Base-by-base conservation (phyloP, 2,113 vertebrate genomes). In the Bucco capensis region DNA sequence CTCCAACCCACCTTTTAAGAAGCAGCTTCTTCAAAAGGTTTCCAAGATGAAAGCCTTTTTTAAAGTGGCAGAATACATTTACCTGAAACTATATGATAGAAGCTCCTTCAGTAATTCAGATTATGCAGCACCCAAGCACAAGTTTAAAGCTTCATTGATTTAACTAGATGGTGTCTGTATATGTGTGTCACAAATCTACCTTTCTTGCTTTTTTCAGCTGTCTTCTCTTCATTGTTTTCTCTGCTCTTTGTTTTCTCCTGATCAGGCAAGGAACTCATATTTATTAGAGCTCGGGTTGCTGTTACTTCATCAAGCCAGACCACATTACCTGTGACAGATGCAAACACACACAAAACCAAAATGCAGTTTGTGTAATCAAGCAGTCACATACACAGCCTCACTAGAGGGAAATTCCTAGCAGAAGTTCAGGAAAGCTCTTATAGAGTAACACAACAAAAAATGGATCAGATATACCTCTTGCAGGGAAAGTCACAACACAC, bases 231-330 rank as follows among this genome's bases (percentile, higher is more conserved):
- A 13, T 35, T 82, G 85, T 92, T 61, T 75, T 97, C 98, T 87
- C 96, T 98, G 82, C 91, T 92, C 90, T 97, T 89, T 35, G 97
- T 95, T 19, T 97, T 95, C 78, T 98, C 97, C 50, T 97, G 96
- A 84, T 98, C 97, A 14, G 98, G 98, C 97, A 99, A 97, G 46
- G 97, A 97, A 95, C 99, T 99, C 96, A 98, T 97, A 94, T 99
- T 99, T 95, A 99, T 98, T 22, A 99, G 98, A 10, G 98, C 99
- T 72, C 99, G 97, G 22, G 98, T 96, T 31, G 98, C 98, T 9
- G 99, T 99, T 95, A 99, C 97, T 84, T 99, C 99, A 84, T 99
- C 99, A 18, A 99, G 97, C 99, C 99, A 99, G 67, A 99, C 99
- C 70, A 99, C 99, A 11, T 99, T 99, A 97, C 99, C 99, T 99